Evolutionary conservation across 2,113 vertebrate genomes (phyloP).

Genomic region (Lonchura striata): DNA sequence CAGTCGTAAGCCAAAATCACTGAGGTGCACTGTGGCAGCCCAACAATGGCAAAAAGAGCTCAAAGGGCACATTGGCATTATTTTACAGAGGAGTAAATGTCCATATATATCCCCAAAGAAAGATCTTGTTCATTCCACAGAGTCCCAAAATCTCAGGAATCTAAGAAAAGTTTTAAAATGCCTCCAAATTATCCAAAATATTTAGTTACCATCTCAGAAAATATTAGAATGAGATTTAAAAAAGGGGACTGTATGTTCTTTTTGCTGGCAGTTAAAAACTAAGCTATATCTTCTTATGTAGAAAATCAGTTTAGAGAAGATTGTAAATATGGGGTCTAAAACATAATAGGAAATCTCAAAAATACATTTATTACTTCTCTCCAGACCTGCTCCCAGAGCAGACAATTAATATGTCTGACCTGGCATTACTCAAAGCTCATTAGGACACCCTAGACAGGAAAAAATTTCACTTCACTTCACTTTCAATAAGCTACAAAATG

Average conservation of each 20-base stretch:
- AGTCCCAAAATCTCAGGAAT: neutral
- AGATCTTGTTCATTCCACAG: neutral
- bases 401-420: neutral
- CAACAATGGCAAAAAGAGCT: neutral
- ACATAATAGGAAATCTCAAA: neutral
- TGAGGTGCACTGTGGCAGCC: neutral
- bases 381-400: neutral
- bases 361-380: neutral
- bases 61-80: neutral
- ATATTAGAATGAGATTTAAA: neutral
- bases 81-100: neutral
- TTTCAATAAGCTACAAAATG: neutral
- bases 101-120: neutral
- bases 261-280: neutral
- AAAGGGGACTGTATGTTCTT: neutral
- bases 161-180: neutral
- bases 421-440: neutral
- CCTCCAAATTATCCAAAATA: neutral
- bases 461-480: neutral
- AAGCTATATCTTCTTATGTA: neutral
- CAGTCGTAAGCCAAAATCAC: neutral
- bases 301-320: neutral
- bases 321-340: neutral
- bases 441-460: neutral
- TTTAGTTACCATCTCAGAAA: neutral